phyloP scores from a whole-genome alignment of 2,888 invertebrate genomes.

The Netelia melanura region DNA sequence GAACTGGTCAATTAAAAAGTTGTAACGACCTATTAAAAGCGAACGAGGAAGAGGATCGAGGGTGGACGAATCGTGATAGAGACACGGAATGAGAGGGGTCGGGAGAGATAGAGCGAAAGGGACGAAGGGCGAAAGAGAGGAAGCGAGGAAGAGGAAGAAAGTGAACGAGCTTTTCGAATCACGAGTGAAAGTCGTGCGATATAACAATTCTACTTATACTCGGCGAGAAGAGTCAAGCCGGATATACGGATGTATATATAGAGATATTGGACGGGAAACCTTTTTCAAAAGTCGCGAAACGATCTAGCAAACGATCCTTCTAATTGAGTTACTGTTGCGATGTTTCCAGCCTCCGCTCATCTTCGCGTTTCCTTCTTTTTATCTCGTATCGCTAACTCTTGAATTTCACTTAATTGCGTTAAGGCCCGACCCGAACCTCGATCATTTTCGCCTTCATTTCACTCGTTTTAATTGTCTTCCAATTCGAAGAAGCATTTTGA shows the following conservation, averaged over 20 bases:
- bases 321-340: constrained; percentile 64
- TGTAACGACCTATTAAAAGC: constrained; percentile 74
- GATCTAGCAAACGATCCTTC: constrained; percentile 59
- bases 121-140: constrained; percentile 16
- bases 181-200: constrained; percentile 58
- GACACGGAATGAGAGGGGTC: constrained; percentile 49
- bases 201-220: constrained; percentile 60
- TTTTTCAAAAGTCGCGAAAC: constrained; percentile 48
- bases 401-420: constrained; percentile 8
- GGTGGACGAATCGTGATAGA: constrained; percentile 62
- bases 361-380: constrained; percentile 33
- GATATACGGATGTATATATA: neutral
- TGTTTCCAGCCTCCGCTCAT: constrained; percentile 12
- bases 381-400: neutral
- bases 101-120: constrained; percentile 16
- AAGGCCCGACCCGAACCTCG: neutral
- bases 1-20: constrained; percentile 73
- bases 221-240: constrained; percentile 28
- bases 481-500: too few relatives aligned
- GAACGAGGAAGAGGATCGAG: constrained; percentile 64
- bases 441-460: too few relatives aligned
- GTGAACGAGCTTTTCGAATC: constrained; percentile 60
- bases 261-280: neutral
- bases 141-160: constrained; percentile 14
- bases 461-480: too few relatives aligned